Base-by-base conservation (phyloP, 2,797 vertebrate species). In the Muscicapa striata region DNA sequence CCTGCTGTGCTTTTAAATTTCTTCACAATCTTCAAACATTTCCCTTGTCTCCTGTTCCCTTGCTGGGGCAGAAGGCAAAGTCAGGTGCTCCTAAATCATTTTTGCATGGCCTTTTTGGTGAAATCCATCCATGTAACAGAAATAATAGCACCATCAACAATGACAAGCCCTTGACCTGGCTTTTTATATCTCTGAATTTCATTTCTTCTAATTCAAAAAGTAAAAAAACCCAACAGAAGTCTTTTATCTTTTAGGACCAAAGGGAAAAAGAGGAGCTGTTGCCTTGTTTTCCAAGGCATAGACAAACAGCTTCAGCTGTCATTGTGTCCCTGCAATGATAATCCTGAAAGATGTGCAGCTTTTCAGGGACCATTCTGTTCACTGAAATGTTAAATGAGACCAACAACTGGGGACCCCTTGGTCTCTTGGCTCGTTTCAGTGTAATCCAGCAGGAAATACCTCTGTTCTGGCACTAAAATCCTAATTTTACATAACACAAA, bases 381-480 rank as follows among this genome's bases (percentile, higher is more conserved):
- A 52, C 51, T 79, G 67, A 82, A 70, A 95, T 92, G 58, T 81
- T 73, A 76, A 91, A 93, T 61, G 80, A 86, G 75, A 84, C 74
- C 77, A 70, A 76, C 91, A 84, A 18, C 84, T 76, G 59, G 63
- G 70, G 81, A 95, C 74, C 63, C 34, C 36, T 87, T 82, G 77
- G 86, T 93, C 90, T 88, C 83, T n/a, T 69, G 63, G 59, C 80
- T 89, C 0, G 0, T 18, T 87, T 89, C 51, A 70, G 55, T 67
- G 23, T 79, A 73, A 94, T 96, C 84, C 88, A 93, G 55, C 85
- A 93, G 85, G 96, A 96, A 94, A 93, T 82, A 80, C 88, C 86
- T 95, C 77, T 76, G 70, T 84, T 84, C 88, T 95, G 92, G 63
- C 86, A 94, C 86, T 82, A 67, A 94, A 94, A 95, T 90, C 70